Conservation (phyloP, 2,888 invertebrate species). For the Drosophila cracens region DNA sequence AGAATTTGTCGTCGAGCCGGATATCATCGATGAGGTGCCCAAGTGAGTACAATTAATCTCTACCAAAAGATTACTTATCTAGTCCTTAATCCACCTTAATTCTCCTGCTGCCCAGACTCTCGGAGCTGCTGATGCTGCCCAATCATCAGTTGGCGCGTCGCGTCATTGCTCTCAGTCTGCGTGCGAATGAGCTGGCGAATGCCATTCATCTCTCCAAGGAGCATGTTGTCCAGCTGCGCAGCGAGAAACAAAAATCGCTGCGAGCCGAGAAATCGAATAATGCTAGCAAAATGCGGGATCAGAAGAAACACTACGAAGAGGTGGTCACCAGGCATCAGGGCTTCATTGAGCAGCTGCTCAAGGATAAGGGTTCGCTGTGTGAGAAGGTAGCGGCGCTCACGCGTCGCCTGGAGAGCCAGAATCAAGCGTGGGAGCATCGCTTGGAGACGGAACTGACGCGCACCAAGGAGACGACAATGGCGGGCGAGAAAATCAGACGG, state of each 20-base stretch:
- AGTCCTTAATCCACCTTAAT: background rate
- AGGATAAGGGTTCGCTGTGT: constrained; percentile 91
- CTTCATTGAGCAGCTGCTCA: constrained; percentile 92
- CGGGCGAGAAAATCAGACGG: constrained; percentile 90
- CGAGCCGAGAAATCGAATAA: constrained; percentile 84
- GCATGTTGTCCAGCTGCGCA: constrained; percentile 83
- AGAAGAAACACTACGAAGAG: constrained; percentile 90
- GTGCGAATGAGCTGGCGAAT: constrained; percentile 85
- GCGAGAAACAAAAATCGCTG: constrained; percentile 83
- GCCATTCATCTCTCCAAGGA: constrained; percentile 84
- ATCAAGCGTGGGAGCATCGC: constrained; percentile 90
- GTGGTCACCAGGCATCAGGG: constrained; percentile 92
- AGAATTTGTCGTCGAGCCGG: constrained; percentile 84
- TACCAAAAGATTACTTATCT: fast-evolving
- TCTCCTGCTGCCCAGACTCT: constrained; percentile 67
- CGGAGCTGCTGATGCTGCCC: constrained; percentile 84
- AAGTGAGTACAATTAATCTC: constrained; percentile 70
- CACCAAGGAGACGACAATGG: constrained; percentile 90
- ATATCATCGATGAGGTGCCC: constrained; percentile 84
- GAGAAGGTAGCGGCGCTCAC: constrained; percentile 86
- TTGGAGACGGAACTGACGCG: constrained; percentile 91
- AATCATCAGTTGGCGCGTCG: constrained; percentile 85
- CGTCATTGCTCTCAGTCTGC: constrained; percentile 82
- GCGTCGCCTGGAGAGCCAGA: constrained; percentile 84
- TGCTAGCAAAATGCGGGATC: constrained; percentile 86